These are phyloP conservation scores for Bathynomus jamesi DNA, from an alignment of 1,140 invertebrate genomes.

Conservation along the genomic window DNA sequence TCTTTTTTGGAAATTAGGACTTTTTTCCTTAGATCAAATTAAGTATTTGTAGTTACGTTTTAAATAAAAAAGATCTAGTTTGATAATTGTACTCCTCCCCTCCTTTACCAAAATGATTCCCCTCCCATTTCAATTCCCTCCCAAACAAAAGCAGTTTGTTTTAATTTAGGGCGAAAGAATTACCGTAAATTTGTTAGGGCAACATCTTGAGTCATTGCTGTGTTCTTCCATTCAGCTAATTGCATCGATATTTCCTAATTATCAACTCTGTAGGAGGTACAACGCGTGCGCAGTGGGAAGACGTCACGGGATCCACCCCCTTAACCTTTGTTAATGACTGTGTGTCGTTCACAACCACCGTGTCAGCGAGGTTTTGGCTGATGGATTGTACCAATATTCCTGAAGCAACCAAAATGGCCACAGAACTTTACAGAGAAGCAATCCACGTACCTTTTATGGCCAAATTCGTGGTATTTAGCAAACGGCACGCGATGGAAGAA, in stretches of 20 bases:
- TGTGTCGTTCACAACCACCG: constrained; percentile 99
- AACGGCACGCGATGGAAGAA: constrained; percentile 86
- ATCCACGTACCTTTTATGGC: constrained; percentile 99
- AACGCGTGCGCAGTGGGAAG: constrained; percentile 97
- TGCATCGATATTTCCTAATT: too few relatives aligned
- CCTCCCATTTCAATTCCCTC: background rate
- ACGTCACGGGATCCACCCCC: constrained; percentile 97
- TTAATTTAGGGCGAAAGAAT: too few relatives aligned
- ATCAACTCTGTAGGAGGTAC: constrained; percentile 87
- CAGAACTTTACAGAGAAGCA: constrained; percentile 93
- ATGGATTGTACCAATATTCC: constrained; percentile 96
- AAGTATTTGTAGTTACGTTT: too few relatives aligned
- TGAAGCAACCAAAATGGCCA: constrained; percentile 97
- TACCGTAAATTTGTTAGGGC: too few relatives aligned
- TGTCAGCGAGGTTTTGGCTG: constrained; percentile 98
- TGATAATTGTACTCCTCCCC: too few relatives aligned
- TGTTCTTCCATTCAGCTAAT: too few relatives aligned
- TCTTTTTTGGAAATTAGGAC: too few relatives aligned
- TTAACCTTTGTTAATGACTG: constrained; percentile 97
- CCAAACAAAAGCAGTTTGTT: too few relatives aligned
- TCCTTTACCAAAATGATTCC: background rate
- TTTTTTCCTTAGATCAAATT: too few relatives aligned
- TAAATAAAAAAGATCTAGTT: too few relatives aligned
- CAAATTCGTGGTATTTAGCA: constrained; percentile 95
- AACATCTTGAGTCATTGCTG: too few relatives aligned